Evolutionary conservation across 2,113 vertebrate species (phyloP), one percentile per base, ranked within the genome.

Genomic region (Tragelaphus scriptus): DNA sequence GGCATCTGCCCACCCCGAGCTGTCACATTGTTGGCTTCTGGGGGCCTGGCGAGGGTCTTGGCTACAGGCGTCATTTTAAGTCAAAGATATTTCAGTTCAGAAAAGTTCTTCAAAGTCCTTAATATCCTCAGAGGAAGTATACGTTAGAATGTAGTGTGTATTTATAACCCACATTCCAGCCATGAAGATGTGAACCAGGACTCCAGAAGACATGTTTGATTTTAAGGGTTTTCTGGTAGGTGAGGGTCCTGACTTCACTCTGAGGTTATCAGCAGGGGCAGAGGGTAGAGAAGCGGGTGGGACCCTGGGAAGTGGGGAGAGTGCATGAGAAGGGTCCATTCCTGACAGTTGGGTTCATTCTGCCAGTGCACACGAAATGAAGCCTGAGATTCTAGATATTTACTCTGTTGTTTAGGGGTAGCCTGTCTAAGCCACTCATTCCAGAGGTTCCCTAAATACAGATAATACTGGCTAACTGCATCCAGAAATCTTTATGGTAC

Each of bases 11-110:
- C 6, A 7, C 30, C 19, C 8, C 14, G 4, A 77, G 23, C 2
- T 56, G 3, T 30, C 61, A 19, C 49, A 95, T 58, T 96, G 56
- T 97, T 92, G 96, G 93, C 93, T 98, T 98, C 96, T 96, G 30
- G 97, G 96, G 98, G 90, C 85, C 90, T 80, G 47, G 14, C 10
- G 36, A 55, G 58, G 94, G 90, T 97, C 97, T 95, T 88, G 77
- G 7, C 90, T 98, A 88, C 53, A 96, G 90, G 96, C 96, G 91
- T 97, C 97, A 96, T 98, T 94, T 92, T 63, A 92, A 96, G 16
- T 61, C 88, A 97, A 98, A 59, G 10, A 40, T 14, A 21, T 59
- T 85, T 51, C 77, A 15, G 1, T 59, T 88, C 36, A 68, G 75
- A 21, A 49, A 84, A 28, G 9, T 58, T 91, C 19, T 91, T 86